A percentile compares a stretch with the other conserved stretches of the same genome.
These are phyloP conservation scores for Camponotus fellah DNA, from an alignment of 2,888 invertebrate genomes.

Conservation along the genomic window DNA sequence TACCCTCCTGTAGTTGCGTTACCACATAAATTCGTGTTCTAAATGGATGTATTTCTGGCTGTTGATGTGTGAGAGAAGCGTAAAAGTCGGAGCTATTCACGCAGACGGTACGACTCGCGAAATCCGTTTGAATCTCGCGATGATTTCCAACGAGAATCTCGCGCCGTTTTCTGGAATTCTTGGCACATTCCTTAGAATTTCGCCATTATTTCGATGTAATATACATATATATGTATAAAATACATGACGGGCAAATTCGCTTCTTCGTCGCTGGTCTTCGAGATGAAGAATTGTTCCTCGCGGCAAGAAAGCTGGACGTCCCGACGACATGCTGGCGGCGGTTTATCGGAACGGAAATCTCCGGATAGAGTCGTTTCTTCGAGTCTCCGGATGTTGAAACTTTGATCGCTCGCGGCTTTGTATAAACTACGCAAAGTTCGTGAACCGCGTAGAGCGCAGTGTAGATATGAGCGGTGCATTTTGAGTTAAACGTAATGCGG, in stretches of 20 bases:
- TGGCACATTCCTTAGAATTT: constrained; percentile 53
- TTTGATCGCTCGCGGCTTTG: constrained; percentile 55
- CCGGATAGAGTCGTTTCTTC: constrained; percentile 26
- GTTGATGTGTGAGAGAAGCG: not conserved
- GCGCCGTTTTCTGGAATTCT: constrained; percentile 42
- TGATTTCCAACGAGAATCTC: constrained; percentile 3
- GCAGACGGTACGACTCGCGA: constrained; percentile 54
- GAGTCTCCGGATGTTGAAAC: constrained; percentile 34
- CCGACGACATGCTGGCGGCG: not conserved
- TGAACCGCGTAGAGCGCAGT: constrained; percentile 5
- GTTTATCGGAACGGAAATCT: constrained; percentile 46
- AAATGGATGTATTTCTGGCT: not conserved
- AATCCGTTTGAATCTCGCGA: constrained; percentile 58
- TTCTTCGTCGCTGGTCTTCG: constrained; percentile 30
- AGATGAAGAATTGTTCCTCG: not conserved
- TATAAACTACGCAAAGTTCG: constrained; percentile 47
- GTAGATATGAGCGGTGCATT: constrained; percentile 45
- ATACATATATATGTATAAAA: not conserved
- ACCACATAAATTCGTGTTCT: constrained; percentile 43
- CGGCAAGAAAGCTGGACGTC: constrained; percentile 38
- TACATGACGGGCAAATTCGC: constrained; percentile 41
- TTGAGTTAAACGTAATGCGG: constrained; percentile 39
- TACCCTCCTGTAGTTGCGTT: constrained; percentile 41
- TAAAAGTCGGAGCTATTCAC: constrained; percentile 54
- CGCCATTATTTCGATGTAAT: not conserved